phyloP scores from a whole-genome alignment of 2,888 invertebrate species.

The Rhaphigaster nebulosa region DNA sequence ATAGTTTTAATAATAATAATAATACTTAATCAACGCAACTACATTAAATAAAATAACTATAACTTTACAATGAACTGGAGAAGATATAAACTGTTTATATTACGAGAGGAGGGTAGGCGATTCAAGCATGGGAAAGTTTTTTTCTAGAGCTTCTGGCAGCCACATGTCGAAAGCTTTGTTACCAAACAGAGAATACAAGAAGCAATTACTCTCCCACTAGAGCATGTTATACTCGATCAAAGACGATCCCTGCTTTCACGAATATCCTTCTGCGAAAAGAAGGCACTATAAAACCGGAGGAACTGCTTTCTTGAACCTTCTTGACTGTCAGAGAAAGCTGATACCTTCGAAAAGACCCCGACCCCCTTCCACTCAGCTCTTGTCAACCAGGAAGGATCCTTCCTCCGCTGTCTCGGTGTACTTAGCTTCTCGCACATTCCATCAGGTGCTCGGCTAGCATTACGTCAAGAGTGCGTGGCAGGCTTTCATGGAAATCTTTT shows the following conservation, averaged over 20 bases:
- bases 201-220: not conserved
- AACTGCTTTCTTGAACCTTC: slow-evolving; percentile 4
- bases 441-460: not conserved
- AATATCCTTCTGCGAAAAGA: not conserved
- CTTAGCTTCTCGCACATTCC: slow-evolving; percentile 3
- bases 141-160: slow-evolving; percentile 22
- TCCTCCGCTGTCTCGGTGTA: not conserved
- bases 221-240: not conserved
- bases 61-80: not conserved
- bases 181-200: slow-evolving; percentile 29
- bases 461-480: not conserved
- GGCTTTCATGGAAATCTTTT: not conserved
- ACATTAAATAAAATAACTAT: no score
- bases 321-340: slow-evolving; percentile 21
- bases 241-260: not conserved
- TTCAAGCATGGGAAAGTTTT: slow-evolving; percentile 20
- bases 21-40: no score
- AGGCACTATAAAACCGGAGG: slow-evolving; percentile 10
- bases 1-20: no score
- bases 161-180: slow-evolving; percentile 34
- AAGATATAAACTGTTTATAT: not conserved
- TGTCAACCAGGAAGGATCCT: slow-evolving; percentile 4
- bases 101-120: not conserved
- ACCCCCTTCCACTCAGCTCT: not conserved
- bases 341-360: not conserved